Percentiles rank a stretch among this genome's conserved stretches.
Evolutionary conservation across 1,140 invertebrate genomes (phyloP).

Genomic region (Scylla paramamosain): DNA sequence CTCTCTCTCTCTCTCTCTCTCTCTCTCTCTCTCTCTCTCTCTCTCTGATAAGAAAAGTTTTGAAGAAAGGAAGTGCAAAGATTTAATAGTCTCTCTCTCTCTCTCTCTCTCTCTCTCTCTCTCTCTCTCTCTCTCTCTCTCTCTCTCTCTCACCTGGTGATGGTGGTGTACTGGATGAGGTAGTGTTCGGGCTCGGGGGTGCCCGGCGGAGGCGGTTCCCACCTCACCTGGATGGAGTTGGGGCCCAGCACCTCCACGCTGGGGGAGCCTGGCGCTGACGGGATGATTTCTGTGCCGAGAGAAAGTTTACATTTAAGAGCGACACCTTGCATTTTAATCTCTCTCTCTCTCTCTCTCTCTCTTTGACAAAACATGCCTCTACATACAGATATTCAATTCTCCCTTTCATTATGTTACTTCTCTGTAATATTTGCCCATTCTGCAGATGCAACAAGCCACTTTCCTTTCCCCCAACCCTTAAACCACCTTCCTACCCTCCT

Average conservation of each 20-base stretch:
- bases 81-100: background rate
- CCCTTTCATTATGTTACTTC: background rate
- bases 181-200: slow-evolving; percentile 85
- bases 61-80: too few relatives aligned
- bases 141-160: slow-evolving; percentile 82
- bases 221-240: slow-evolving; percentile 86
- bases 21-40: background rate
- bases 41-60: too few relatives aligned
- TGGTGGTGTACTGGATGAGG: slow-evolving; percentile 86
- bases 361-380: background rate
- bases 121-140: background rate
- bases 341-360: slow-evolving; percentile 10
- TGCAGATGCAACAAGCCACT: background rate
- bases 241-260: slow-evolving; percentile 87
- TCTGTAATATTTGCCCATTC: background rate
- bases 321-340: too few relatives aligned
- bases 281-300: slow-evolving; percentile 85
- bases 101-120: slow-evolving; percentile 2
- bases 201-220: slow-evolving; percentile 85
- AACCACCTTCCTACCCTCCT: background rate
- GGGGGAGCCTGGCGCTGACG: slow-evolving; percentile 86
- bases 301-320: too few relatives aligned
- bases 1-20: background rate
- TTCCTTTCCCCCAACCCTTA: background rate
- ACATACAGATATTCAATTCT: background rate